A percentile compares a stretch with the other conserved stretches of the same genome.
These are phyloP conservation scores for Dryobates pubescens DNA, from an alignment of 2,797 vertebrate genomes.

Conservation along the genomic window DNA sequence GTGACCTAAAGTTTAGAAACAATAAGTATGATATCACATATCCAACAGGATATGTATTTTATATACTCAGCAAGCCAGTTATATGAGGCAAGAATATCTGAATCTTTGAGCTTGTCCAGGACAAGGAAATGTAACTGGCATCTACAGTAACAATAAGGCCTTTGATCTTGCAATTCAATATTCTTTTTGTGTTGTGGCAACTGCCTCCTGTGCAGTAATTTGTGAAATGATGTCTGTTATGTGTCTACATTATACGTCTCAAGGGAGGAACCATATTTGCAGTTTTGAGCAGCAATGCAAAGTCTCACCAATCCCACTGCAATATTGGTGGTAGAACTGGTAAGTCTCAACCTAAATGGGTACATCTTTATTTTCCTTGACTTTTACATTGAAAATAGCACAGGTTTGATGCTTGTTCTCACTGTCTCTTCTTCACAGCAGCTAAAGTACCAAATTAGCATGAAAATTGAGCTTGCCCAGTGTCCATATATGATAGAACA, in stretches of 20 bases:
- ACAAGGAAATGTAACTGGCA: background rate
- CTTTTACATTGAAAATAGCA: background rate
- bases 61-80: background rate
- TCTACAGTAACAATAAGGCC: background rate
- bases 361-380: background rate
- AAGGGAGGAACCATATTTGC: background rate
- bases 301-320: background rate
- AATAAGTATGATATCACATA: background rate
- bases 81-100: background rate
- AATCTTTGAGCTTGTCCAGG: background rate
- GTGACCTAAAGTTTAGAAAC: background rate
- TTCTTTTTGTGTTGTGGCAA: background rate
- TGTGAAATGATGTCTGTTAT: background rate
- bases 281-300: background rate
- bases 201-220: background rate
- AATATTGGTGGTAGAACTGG: background rate
- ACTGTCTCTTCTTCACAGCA: background rate
- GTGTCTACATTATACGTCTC: background rate
- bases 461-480: background rate
- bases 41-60: background rate
- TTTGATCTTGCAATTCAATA: background rate
- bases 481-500: background rate
- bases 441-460: fast-evolving
- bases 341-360: background rate
- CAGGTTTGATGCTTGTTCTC: background rate